A percentile compares a stretch with the other conserved stretches of the same genome.
These are phyloP conservation scores for Onthophagus taurus DNA, from an alignment of 1,140 invertebrate species.

Conservation along the genomic window DNA sequence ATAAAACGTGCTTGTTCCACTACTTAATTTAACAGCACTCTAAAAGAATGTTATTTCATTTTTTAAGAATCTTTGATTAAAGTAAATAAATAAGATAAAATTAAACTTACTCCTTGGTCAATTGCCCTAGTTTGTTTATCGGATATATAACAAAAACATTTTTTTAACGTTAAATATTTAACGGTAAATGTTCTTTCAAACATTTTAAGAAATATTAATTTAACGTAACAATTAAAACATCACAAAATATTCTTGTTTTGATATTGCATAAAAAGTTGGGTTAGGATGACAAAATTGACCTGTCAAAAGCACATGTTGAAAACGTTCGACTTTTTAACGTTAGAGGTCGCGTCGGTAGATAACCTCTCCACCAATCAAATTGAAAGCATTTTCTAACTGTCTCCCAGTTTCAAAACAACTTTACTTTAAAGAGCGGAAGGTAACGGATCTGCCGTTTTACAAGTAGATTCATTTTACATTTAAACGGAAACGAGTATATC, in stretches of 20 bases:
- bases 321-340: background rate
- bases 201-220: conserved; percentile 20
- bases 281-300: background rate
- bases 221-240: background rate
- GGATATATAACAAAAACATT: conserved; percentile 27
- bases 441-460: too few relatives aligned
- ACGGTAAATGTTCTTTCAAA: conserved; percentile 28
- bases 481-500: conserved; percentile 22
- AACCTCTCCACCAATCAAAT: conserved; percentile 18
- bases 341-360: conserved; percentile 9
- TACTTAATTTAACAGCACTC: conserved; percentile 24
- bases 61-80: background rate
- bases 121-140: conserved; percentile 12
- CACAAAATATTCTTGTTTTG: background rate
- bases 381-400: conserved; percentile 15
- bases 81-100: conserved; percentile 3
- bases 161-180: conserved; percentile 31
- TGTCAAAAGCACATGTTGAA: conserved; percentile 22
- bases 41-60: too few relatives aligned
- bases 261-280: background rate
- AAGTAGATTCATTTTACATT: too few relatives aligned
- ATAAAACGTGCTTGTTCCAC: conserved; percentile 24
- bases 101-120: conserved; percentile 21
- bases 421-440: too few relatives aligned
- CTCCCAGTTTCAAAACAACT: conserved; percentile 29